A percentile compares a stretch with the other conserved stretches of the same genome.
Evolutionary conservation across 1,140 invertebrate species (phyloP).

Genomic region (Hycleus phaleratus): DNA sequence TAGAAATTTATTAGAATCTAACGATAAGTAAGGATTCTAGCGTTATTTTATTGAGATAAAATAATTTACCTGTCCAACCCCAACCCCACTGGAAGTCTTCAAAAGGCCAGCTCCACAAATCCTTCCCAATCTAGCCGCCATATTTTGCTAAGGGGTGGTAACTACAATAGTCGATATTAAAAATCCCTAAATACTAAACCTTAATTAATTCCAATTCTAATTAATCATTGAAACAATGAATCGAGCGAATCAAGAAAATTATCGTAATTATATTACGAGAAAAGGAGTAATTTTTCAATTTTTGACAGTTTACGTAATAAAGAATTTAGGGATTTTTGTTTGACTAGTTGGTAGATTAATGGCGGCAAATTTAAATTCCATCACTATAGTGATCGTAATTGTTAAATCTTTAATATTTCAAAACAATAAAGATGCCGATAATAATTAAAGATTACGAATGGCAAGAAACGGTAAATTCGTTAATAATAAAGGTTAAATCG

Average conservation of each 20-base stretch:
- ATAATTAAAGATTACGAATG: constrained; percentile 61
- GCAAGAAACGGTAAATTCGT: constrained; percentile 51
- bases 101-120: constrained; percentile 71
- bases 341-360: no score
- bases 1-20: no score
- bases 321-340: no score
- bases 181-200: not conserved
- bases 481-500: constrained; percentile 52
- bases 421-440: constrained; percentile 53
- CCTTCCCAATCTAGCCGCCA: constrained; percentile 73
- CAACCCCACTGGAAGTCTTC: constrained; percentile 49
- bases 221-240: not conserved
- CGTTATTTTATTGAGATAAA: not conserved
- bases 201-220: not conserved
- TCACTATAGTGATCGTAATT: not conserved
- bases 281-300: not conserved
- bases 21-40: no score
- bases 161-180: not conserved
- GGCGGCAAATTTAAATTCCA: no score
- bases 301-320: not conserved
- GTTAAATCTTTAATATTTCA: not conserved
- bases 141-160: constrained; percentile 45
- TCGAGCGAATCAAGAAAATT: not conserved
- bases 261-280: no score
- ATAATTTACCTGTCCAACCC: constrained; percentile 45